Evolutionary conservation across 2,113 vertebrate species (phyloP).

Genomic region (Cebus imitator): DNA sequence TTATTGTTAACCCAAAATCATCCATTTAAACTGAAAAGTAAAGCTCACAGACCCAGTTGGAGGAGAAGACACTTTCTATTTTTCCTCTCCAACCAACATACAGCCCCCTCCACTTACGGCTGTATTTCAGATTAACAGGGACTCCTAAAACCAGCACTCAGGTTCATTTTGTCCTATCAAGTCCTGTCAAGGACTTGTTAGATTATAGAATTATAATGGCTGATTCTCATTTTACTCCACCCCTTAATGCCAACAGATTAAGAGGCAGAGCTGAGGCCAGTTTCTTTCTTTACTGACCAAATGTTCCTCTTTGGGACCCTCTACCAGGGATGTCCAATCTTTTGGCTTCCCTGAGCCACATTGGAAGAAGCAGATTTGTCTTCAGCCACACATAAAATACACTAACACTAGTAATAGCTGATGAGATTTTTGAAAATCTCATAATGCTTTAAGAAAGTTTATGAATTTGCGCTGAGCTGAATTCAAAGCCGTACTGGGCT

Average conservation of each 20-base stretch:
- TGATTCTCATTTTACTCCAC: background rate
- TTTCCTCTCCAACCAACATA: background rate
- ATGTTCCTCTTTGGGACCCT: background rate
- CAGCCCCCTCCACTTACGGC: background rate
- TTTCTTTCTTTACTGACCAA: background rate
- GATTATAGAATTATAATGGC: background rate
- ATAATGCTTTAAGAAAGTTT: too few species aligned
- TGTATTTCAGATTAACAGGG: background rate
- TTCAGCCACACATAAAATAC: too few species aligned
- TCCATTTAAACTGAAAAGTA: slow-evolving; percentile 3
- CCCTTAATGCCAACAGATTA: background rate
- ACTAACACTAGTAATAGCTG: too few species aligned
- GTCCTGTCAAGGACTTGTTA: too few species aligned
- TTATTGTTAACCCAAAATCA: background rate
- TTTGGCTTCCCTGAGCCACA: too few species aligned
- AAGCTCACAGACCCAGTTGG: background rate
- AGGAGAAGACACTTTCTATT: background rate
- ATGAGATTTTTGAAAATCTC: too few species aligned
- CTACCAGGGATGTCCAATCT: too few species aligned
- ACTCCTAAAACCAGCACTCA: background rate
- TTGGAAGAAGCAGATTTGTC: too few species aligned
- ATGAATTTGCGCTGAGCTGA: too few species aligned
- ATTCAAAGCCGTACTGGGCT: too few species aligned
- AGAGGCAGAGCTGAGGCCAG: background rate
- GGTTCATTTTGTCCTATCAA: background rate